Conservation (phyloP, 2,888 invertebrate genomes). For the Coenonympha glycerion region DNA sequence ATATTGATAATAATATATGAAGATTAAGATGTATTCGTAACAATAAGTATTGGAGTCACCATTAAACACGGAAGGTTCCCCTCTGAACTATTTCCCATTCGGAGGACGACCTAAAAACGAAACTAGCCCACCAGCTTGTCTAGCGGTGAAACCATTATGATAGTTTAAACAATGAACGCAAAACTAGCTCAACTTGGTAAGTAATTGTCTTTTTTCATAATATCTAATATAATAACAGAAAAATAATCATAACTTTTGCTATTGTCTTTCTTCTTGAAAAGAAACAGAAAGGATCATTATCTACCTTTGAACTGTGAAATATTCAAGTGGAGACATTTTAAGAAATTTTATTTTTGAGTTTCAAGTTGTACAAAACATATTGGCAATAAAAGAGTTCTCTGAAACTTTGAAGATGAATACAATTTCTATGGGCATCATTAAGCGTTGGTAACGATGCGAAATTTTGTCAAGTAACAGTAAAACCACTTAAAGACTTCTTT, state of each 20-base stretch:
- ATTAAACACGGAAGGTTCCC: constrained; percentile 28
- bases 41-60: constrained; percentile 1
- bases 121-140: constrained; percentile 30
- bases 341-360: too few species aligned
- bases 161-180: constrained; percentile 17
- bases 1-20: too few species aligned
- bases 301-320: background rate
- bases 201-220: constrained; percentile 9
- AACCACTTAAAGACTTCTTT: constrained; percentile 29
- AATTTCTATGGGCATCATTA: constrained; percentile 5
- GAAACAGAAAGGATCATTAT: background rate
- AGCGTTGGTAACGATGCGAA: constrained; percentile 2
- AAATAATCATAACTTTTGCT: background rate
- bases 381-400: background rate
- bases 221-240: background rate
- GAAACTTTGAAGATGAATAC: background rate
- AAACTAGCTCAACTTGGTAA: constrained; percentile 18
- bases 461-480: constrained; percentile 6
- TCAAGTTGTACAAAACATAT: background rate
- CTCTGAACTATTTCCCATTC: constrained; percentile 45
- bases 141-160: constrained; percentile 15
- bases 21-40: background rate
- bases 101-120: constrained; percentile 54
- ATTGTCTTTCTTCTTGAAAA: constrained; percentile 7
- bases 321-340: background rate